Evolutionary conservation across 2,888 invertebrate genomes (phyloP), one percentile per base, ranked within the genome.

Genomic region (Amphipoea lucens): DNA sequence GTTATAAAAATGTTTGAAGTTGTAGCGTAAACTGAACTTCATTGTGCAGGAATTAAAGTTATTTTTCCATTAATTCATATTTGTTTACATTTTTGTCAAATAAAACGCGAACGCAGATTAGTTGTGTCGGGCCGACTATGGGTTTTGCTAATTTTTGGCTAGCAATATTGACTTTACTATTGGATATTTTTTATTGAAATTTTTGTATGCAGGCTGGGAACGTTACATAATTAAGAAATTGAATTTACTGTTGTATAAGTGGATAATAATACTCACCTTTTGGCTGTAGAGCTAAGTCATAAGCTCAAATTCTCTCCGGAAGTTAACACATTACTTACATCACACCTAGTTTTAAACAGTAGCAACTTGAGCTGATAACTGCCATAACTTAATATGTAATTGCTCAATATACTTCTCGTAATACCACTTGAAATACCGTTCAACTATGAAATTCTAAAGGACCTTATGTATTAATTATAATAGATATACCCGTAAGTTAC

Each of bases 381-480:
- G n/a, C 74, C 57, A 74, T 70, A 84, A 81, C 77, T 75, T 82
- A 72, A 42, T 62, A 79, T n/a, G 51, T 87, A 74, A 83, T 72
- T 70, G 51, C 63, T 87, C 57, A 74, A 74, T 87, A 87, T 72
- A 80, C 66, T 74, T 74, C 40, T 29, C 68, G 54, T 74, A 78
- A 81, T 54, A 79, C 72, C 68, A 23, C 72, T 80, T 66, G 63
- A 78, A 82, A 76, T 79, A 70, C 70, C 60, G 68, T 76, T 81
- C 60, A 78, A 60, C 51, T 77, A 70, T 66, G 71, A 76, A 78
- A 76, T 81, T 79, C 63, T 79, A 29, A 71, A 87, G 74, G 75
- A 51, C 29, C 62, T 60, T 62, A 67, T 62, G 54, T 85, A 85
- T 82, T 78, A 73, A 87, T 87, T 81, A 78, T 85, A 75, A 76